These are phyloP conservation scores for Paramuricea clavata DNA, from an alignment of 92 coral and sea anemone species.

Conservation along the genomic window DNA sequence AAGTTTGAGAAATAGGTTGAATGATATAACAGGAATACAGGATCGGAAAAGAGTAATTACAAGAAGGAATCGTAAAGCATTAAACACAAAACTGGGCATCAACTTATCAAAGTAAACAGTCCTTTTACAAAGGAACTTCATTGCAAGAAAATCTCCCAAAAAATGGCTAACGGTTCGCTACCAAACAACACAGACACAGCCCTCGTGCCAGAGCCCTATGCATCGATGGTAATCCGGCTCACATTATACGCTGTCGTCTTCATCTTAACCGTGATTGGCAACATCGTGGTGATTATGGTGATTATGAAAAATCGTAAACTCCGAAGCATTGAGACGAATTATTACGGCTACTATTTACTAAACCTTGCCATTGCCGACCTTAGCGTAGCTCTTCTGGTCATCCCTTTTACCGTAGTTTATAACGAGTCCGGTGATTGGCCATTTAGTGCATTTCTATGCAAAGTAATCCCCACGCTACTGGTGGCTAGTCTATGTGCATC, in stretches of 20 bases:
- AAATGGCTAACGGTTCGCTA: not conserved
- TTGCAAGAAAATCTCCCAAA: not conserved
- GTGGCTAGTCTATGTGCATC: slow-evolving; percentile 73
- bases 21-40: too few species aligned
- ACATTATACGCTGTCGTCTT: slow-evolving; percentile 65
- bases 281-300: slow-evolving; percentile 65
- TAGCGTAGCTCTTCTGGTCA: slow-evolving; percentile 64
- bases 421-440: slow-evolving; percentile 76
- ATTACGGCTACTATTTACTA: slow-evolving; percentile 74
- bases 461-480: slow-evolving; percentile 71
- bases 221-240: slow-evolving; percentile 59
- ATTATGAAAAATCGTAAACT: slow-evolving; percentile 69
- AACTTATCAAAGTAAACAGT: too few species aligned
- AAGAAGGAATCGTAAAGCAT: too few species aligned
- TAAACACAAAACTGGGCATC: too few species aligned
- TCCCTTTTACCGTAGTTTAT: slow-evolving; percentile 73
- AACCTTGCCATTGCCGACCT: slow-evolving; percentile 76
- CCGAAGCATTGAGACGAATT: slow-evolving; percentile 67
- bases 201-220: slow-evolving; percentile 63
- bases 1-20: too few species aligned
- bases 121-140: not conserved
- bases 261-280: slow-evolving; percentile 68
- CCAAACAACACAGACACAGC: not conserved
- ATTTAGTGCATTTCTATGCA: slow-evolving; percentile 67
- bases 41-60: too few species aligned